Conservation (phyloP, 1,140 invertebrate species). For the Anastatus disparis region DNA sequence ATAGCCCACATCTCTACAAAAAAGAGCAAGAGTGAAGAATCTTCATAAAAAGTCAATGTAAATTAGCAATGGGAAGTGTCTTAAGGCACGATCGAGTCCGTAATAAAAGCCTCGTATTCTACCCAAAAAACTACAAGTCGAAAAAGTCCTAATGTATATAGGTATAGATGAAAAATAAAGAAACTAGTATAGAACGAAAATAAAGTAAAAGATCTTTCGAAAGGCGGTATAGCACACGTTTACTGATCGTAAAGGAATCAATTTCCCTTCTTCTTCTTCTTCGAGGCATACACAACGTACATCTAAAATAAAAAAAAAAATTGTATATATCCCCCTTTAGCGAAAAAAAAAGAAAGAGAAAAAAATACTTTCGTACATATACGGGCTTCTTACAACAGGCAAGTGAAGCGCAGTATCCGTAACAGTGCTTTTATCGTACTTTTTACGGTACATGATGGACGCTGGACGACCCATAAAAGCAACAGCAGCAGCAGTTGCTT, state of each 20-base stretch:
- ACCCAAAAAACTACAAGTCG: neutral
- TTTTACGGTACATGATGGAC: conserved; percentile 63
- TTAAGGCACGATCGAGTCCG: conserved; percentile 37
- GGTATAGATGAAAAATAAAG: neutral
- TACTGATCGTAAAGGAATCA: conserved; percentile 64
- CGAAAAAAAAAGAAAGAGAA: too few species aligned
- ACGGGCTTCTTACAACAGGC: conserved; percentile 10
- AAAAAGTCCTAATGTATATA: neutral
- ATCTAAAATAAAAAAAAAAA: too few species aligned
- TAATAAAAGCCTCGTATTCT: conserved; percentile 30
- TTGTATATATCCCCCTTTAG: too few species aligned
- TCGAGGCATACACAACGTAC: too few species aligned
- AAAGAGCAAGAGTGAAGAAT: too few species aligned
- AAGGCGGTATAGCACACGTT: too few species aligned
- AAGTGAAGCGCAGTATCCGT: conserved; percentile 28
- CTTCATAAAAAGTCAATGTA: conserved; percentile 8
- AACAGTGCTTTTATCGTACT: conserved; percentile 64
- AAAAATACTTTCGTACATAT: neutral
- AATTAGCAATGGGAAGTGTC: conserved; percentile 34
- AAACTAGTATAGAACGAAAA: neutral
- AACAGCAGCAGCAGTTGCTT: too few species aligned
- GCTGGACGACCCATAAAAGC: conserved; percentile 63
- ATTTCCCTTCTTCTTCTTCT: conserved; percentile 52
- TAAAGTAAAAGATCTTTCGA: too few species aligned
- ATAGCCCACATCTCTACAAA: too few species aligned